Evolutionary conservation across 1,140 invertebrate genomes (phyloP).

Genomic region (Procambarus virginalis): DNA sequence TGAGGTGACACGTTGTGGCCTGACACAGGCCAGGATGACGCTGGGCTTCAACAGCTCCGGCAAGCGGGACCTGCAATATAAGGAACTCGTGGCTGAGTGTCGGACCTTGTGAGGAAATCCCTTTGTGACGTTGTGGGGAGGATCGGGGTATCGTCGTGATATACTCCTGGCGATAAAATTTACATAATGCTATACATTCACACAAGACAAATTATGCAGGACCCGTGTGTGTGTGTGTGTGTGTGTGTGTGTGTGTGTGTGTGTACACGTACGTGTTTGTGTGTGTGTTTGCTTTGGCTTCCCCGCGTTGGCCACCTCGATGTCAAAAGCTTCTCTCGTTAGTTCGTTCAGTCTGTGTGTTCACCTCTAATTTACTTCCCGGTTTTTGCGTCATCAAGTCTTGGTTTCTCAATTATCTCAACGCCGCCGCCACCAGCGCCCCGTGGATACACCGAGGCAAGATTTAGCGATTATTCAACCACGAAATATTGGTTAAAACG

Average conservation of each 20-base stretch:
- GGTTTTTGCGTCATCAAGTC: no score
- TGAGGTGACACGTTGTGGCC: no score
- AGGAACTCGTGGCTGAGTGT: background rate
- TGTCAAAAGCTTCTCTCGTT: background rate
- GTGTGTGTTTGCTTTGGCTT: background rate
- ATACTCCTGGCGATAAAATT: conserved; percentile 21
- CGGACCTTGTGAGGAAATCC: background rate
- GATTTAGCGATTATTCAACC: background rate
- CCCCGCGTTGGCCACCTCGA: no score
- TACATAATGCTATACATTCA: conserved; percentile 32
- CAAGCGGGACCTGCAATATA: background rate
- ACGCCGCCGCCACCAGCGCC: background rate
- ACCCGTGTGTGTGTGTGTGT: background rate
- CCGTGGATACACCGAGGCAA: background rate
- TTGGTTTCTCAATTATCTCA: no score
- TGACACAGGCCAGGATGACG: background rate
- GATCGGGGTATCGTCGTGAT: background rate
- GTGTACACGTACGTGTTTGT: background rate
- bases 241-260: background rate
- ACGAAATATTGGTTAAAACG: conserved; percentile 5
- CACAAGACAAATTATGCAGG: conserved; percentile 10
- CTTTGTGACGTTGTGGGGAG: background rate
- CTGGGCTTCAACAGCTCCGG: background rate
- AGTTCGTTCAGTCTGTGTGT: background rate
- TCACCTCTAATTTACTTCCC: no score